Evolutionary conservation across 1,140 invertebrate species (phyloP), one percentile per base, ranked within the genome.

Genomic region (Calycopis cecrops): DNA sequence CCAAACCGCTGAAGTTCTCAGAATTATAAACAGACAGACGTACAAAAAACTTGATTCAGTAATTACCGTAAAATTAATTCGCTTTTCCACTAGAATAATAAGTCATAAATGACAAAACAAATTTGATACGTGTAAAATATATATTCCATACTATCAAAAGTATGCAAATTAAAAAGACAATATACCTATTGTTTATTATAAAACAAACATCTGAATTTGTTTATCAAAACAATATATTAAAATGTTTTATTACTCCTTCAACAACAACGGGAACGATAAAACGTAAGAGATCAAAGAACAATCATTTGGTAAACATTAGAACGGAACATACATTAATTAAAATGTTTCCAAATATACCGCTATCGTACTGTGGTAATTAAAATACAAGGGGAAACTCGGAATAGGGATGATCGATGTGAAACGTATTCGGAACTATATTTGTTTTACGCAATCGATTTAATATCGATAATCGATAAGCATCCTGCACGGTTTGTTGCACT

Each of bases 281-380:
- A 63, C 14, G 40, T 66, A 64, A 63, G 56, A 48, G 50, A 54
- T 47, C 49, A 65, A 69, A 66, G 57, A 50, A 60, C 59, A 72
- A 73, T 76, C 62, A 71, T 67, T 71, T 57, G 49, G 56, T 79
- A 77, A 69, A 73, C 71, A 71, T 63, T 75, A 61, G 47, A 72
- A 71, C 57, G 59, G 63, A 76, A 77, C 75, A 81, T 77, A 79
- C 72, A 79, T 80, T 83, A 81, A 85, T 86, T 82, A 82, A 82
- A 83, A 67, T 73, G 76, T 73, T 76, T 71, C 74, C 69, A 80
- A 82, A 85, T 79, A 74, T 71, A 71, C 71, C 57, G 70, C 71
- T 80, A 83, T 83, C 76, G 69, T 75, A 81, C 78, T 78, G 70
- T 64, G 57, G 72, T 82, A 82, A 84, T 84, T 86, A 86, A 79